Conservation (phyloP, 1,140 invertebrate species). For the Eupristina koningsbergeri region DNA sequence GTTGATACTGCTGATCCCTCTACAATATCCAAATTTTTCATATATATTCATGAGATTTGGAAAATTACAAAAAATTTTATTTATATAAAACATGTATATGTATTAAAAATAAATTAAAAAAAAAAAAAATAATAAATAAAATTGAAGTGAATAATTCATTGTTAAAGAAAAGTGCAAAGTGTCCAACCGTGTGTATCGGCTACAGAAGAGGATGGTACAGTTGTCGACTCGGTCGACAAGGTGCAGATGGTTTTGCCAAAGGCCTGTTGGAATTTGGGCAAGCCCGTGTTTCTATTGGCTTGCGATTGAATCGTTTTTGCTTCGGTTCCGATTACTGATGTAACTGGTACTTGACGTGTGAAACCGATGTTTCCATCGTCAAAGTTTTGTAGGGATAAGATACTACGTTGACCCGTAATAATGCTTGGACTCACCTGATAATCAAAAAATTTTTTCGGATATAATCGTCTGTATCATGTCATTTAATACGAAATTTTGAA, state of each 20-base stretch:
- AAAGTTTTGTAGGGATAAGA: slow-evolving; percentile 65
- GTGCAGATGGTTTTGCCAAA: slow-evolving; percentile 79
- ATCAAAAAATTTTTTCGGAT: no score
- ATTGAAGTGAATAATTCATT: background rate
- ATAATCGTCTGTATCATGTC: no score
- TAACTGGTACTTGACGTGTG: slow-evolving; percentile 56
- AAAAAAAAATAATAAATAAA: background rate
- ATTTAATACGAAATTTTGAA: no score
- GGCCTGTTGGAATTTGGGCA: slow-evolving; percentile 86
- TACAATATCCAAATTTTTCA: background rate
- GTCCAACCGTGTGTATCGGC: slow-evolving; percentile 53
- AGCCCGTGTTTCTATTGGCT: slow-evolving; percentile 71
- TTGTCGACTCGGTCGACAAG: slow-evolving; percentile 61
- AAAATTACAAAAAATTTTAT: no score
- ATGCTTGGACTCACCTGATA: slow-evolving; percentile 60
- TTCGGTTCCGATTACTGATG: slow-evolving; percentile 44
- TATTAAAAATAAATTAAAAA: no score
- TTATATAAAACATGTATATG: no score
- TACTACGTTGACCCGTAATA: slow-evolving; percentile 59
- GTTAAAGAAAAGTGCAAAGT: background rate
- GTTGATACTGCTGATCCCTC: slow-evolving; percentile 28
- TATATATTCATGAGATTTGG: background rate
- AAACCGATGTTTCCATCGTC: slow-evolving; percentile 61
- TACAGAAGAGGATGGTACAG: slow-evolving; percentile 57
- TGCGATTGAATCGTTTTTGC: slow-evolving; percentile 18